These are phyloP conservation scores for Malurus melanocephalus DNA, from an alignment of 2,113 vertebrate species.

Conservation along the genomic window DNA sequence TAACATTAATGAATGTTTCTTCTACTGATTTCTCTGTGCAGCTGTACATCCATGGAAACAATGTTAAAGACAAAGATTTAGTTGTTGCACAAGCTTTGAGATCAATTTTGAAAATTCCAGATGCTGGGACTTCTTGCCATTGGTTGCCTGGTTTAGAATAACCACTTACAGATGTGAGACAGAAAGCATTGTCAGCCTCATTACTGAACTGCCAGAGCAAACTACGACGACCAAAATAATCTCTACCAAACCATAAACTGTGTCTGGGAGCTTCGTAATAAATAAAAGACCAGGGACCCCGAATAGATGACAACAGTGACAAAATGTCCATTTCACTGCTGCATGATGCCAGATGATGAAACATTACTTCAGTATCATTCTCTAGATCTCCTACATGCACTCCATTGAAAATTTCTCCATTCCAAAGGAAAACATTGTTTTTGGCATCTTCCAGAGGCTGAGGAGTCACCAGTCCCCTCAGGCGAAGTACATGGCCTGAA, in stretches of 20 bases:
- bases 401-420: constrained; percentile 90
- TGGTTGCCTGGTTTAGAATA: neutral
- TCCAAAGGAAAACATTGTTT: constrained; percentile 89
- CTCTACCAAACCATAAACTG: constrained; percentile 92
- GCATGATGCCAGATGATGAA: constrained; percentile 72
- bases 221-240: constrained; percentile 92
- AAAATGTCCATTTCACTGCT: constrained; percentile 72
- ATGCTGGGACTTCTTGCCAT: constrained; percentile 89
- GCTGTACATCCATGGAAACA: constrained; percentile 80
- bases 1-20: neutral
- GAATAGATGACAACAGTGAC: constrained; percentile 76
- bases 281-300: constrained; percentile 89
- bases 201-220: constrained; percentile 84
- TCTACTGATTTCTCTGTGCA: neutral
- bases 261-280: constrained; percentile 84
- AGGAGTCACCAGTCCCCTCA: constrained; percentile 82
- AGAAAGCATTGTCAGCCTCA: constrained; percentile 39
- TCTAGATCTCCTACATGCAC: constrained; percentile 71
- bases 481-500: constrained; percentile 89
- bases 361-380: constrained; percentile 85
- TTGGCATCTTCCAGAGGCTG: constrained; percentile 81
- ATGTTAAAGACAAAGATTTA: constrained; percentile 67
- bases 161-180: constrained; percentile 80
- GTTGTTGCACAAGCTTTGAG: constrained; percentile 63
- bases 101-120: constrained; percentile 85